Conservation (phyloP, 92 coral and sea anemone species). For the Siderastrea radians region DNA sequence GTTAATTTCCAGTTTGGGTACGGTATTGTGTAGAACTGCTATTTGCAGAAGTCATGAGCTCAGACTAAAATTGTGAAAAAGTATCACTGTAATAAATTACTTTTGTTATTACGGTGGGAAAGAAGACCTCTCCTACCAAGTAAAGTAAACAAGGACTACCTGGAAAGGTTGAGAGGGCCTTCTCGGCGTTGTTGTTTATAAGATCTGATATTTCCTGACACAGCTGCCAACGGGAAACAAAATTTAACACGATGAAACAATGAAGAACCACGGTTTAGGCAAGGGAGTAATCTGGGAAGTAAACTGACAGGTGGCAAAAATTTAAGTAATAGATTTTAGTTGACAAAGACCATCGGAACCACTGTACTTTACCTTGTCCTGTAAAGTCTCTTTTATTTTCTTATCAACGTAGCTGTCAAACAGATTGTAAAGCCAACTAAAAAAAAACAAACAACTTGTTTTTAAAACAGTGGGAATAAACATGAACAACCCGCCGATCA, state of each 20-base stretch:
- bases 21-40: too few species aligned
- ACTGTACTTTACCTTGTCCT: slow-evolving; percentile 68
- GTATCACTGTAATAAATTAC: too few species aligned
- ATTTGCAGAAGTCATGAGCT: too few species aligned
- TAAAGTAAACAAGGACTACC: slow-evolving; percentile 35
- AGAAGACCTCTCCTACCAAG: neutral
- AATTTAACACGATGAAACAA: neutral
- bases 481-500: too few species aligned
- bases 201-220: slow-evolving; percentile 86
- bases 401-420: slow-evolving; percentile 71
- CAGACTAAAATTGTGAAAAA: too few species aligned
- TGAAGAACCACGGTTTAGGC: neutral
- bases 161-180: slow-evolving; percentile 90
- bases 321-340: neutral
- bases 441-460: neutral
- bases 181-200: slow-evolving; percentile 86
- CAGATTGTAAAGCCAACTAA: slow-evolving; percentile 95
- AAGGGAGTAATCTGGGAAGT: too few species aligned
- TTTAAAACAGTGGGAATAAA: neutral
- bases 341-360: too few species aligned
- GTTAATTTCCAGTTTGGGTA: too few species aligned
- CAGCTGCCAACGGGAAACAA: slow-evolving; percentile 52
- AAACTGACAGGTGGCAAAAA: neutral
- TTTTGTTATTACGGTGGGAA: too few species aligned
- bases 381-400: slow-evolving; percentile 72